Percentiles rank a stretch among this genome's conserved stretches.
phyloP scores from a whole-genome alignment of 2,113 vertebrate species.

The Copsychus sechellarum region DNA sequence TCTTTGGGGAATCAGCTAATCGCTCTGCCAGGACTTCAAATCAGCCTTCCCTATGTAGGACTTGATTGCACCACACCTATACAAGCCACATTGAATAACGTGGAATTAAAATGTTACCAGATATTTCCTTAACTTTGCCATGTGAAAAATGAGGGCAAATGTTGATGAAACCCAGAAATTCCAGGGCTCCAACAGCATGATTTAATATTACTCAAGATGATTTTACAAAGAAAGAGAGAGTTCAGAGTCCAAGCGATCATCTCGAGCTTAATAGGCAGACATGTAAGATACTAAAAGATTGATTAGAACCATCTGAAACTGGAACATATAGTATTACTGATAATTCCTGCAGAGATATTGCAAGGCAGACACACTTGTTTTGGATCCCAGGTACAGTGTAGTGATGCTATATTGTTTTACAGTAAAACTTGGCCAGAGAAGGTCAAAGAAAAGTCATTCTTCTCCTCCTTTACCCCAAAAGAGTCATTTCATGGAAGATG shows the following conservation, averaged over 20 bases:
- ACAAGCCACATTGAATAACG: slow-evolving; percentile 51
- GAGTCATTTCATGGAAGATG: background rate
- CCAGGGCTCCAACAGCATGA: slow-evolving; percentile 6
- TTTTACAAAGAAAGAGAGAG: slow-evolving; percentile 37
- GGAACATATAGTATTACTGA: slow-evolving; percentile 49
- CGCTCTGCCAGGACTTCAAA: slow-evolving; percentile 72
- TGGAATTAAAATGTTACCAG: slow-evolving; percentile 71
- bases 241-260: slow-evolving; percentile 32
- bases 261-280: background rate
- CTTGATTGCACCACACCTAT: slow-evolving; percentile 72
- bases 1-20: slow-evolving; percentile 77
- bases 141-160: slow-evolving; percentile 56
- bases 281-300: slow-evolving; percentile 21
- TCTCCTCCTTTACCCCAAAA: background rate
- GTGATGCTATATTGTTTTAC: background rate
- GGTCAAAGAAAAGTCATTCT: slow-evolving; percentile 36
- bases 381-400: slow-evolving; percentile 10
- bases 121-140: slow-evolving; percentile 63
- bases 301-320: slow-evolving; percentile 39
- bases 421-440: slow-evolving; percentile 23
- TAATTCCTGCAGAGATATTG: slow-evolving; percentile 49
- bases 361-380: slow-evolving; percentile 7
- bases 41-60: slow-evolving; percentile 71
- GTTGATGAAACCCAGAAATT: slow-evolving; percentile 46
- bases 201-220: slow-evolving; percentile 45